Evolutionary conservation across 2,797 vertebrate species (phyloP), one percentile per base, ranked within the genome.

Genomic region (Pyrrhura leucotis): DNA sequence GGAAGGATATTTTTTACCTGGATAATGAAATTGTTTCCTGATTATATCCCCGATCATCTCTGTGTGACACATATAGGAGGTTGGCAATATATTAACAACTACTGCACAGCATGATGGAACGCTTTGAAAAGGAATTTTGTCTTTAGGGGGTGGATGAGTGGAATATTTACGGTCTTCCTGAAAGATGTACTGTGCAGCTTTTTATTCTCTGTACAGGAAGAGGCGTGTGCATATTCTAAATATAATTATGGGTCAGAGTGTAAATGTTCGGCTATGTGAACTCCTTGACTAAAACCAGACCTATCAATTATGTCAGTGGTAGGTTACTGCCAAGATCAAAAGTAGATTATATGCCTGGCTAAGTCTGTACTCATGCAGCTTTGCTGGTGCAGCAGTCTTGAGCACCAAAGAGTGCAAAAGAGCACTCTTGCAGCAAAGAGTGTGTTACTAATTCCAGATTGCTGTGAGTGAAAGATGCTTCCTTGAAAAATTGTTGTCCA

Each of bases 281-380:
- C 71, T 66, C 86, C 50, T 8, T 56, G 47, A 47, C 63, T 69
- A 87, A 88, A 88, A 78, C 62, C 74, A 92, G 82, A 86, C 73
- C 88, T 84, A 94, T 81, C 88, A 90, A 67, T 95, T 96, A 90
- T 91, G 73, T 51, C 91, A 73, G 89, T 86, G 69, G 91, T 83
- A 93, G 59, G 44, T 88, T 73, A 56, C 69, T 94, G 80, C 89
- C 85, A 42, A 63, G 66, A 84, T 63, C 91, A 81, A 29, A 81
- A 75, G 73, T 35, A 91, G 91, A 88, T 96, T 96, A 92, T 48
- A 95, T 87, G 73, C 59, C 76, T 94, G 66, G 66, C 58, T 75
- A 40, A 62, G 9, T 68, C 90, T 84, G 51, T 8, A 13, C 42
- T 78, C 35, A 12, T 13, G 31, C 44, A 44, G 53, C 59, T 63